A percentile compares a stretch with the other conserved stretches of the same genome.
phyloP scores from a whole-genome alignment of 2,113 vertebrate genomes.

The Caranx melampygus region DNA sequence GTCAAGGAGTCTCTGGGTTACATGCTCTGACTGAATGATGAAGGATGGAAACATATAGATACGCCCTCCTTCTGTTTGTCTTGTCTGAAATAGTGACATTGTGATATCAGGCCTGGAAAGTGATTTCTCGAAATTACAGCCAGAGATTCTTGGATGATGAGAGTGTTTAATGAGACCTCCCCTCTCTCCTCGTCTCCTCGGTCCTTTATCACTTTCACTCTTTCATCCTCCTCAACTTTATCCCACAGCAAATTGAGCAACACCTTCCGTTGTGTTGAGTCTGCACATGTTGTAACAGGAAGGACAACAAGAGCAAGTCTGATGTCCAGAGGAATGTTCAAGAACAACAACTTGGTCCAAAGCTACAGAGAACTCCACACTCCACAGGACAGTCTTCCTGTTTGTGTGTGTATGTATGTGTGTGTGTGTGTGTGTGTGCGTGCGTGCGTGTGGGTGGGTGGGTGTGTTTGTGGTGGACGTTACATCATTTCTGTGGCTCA shows the following conservation, averaged over 20 bases:
- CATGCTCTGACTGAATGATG: background rate
- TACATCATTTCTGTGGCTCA: slow-evolving; percentile 58
- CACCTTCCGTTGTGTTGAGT: slow-evolving; percentile 17
- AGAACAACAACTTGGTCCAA: slow-evolving; percentile 46
- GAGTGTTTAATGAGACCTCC: background rate
- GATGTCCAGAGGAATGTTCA: slow-evolving; percentile 65
- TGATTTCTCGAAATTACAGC: background rate
- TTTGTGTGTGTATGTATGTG: slow-evolving; percentile 21
- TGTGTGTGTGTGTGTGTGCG: slow-evolving; percentile 13
- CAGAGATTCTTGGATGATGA: background rate
- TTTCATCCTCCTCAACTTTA: background rate
- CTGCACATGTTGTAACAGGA: slow-evolving; percentile 52
- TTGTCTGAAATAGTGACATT: too few species aligned
- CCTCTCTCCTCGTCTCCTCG: background rate
- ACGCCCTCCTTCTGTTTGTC: background rate
- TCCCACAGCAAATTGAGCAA: background rate
- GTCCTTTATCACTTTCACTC: background rate
- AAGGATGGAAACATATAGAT: background rate
- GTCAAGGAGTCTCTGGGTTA: slow-evolving; percentile 5
- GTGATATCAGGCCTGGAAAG: background rate
- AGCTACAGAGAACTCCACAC: slow-evolving; percentile 23
- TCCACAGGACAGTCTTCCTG: slow-evolving; percentile 30
- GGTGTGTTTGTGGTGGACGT: slow-evolving; percentile 13
- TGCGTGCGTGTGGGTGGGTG: slow-evolving; percentile 18
- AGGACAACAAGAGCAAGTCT: slow-evolving; percentile 31